phyloP scores from a whole-genome alignment of 2,888 invertebrate species.

The Falcaria lacertinaria region DNA sequence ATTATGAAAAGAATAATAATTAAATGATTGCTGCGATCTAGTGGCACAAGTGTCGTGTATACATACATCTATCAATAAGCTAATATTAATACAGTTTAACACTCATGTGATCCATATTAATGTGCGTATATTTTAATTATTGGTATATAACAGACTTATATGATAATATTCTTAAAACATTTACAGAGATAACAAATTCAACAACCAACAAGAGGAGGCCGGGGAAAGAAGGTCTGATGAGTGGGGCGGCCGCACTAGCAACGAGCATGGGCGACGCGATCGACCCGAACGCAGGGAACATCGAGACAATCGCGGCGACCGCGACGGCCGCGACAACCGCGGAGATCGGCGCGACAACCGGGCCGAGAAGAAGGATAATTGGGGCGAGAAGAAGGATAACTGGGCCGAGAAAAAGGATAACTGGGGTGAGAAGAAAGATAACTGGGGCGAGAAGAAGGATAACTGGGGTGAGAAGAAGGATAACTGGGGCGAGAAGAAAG shows the following conservation, averaged over 20 bases:
- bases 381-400: constrained; percentile 35
- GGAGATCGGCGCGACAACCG: constrained; percentile 20
- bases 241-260: constrained; percentile 32
- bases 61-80: too few relatives aligned
- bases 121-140: too few relatives aligned
- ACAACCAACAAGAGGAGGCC: constrained; percentile 43
- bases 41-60: too few relatives aligned
- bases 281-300: constrained; percentile 20
- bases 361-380: constrained; percentile 18
- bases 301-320: constrained; percentile 23
- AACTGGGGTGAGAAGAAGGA: constrained; percentile 37
- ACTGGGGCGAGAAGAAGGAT: constrained; percentile 18
- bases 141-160: too few relatives aligned
- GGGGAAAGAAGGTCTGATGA: constrained; percentile 45
- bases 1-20: too few relatives aligned
- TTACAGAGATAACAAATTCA: constrained; percentile 39
- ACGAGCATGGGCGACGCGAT: constrained; percentile 14
- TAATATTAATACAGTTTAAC: too few relatives aligned
- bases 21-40: too few relatives aligned
- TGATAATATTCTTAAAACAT: too few relatives aligned
- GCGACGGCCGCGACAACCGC: constrained; percentile 25
- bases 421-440: constrained; percentile 21
- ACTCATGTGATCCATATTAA: too few relatives aligned
- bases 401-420: constrained; percentile 31
- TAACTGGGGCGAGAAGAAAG: constrained; percentile 36